Evolutionary conservation across 2,113 vertebrate genomes (phyloP).

Genomic region (Zosterops pallidus): DNA sequence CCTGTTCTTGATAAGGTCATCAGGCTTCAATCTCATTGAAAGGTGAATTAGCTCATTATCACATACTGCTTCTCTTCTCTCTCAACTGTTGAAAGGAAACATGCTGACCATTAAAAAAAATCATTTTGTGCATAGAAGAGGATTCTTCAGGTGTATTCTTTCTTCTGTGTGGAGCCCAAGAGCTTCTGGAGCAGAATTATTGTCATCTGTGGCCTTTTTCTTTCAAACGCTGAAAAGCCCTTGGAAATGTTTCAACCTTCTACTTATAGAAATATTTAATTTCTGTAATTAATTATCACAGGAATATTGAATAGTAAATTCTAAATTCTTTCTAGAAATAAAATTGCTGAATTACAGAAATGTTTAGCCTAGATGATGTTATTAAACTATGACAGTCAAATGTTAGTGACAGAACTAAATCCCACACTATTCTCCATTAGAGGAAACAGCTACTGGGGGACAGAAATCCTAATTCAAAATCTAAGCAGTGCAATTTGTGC

Average conservation of each 20-base stretch:
- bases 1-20: not conserved
- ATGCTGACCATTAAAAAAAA: not conserved
- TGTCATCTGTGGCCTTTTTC: not conserved
- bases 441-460: not conserved
- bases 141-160: not conserved
- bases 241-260: not conserved
- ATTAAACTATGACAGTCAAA: not conserved
- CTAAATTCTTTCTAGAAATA: not conserved
- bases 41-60: not conserved
- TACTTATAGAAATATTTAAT: not conserved
- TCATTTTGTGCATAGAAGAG: not conserved
- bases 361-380: not conserved
- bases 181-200: not conserved
- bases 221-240: not conserved
- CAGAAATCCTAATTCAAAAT: not conserved
- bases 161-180: not conserved
- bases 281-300: not conserved
- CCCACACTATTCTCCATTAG: not conserved
- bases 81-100: not conserved
- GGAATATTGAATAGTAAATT: not conserved
- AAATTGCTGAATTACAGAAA: not conserved
- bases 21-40: not conserved
- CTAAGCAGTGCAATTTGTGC: not conserved
- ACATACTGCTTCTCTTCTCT: not conserved
- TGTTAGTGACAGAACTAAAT: not conserved